Percentiles rank a stretch among this genome's conserved stretches.
Evolutionary conservation across 2,797 vertebrate genomes (phyloP).

Genomic region (Clamator glandarius): DNA sequence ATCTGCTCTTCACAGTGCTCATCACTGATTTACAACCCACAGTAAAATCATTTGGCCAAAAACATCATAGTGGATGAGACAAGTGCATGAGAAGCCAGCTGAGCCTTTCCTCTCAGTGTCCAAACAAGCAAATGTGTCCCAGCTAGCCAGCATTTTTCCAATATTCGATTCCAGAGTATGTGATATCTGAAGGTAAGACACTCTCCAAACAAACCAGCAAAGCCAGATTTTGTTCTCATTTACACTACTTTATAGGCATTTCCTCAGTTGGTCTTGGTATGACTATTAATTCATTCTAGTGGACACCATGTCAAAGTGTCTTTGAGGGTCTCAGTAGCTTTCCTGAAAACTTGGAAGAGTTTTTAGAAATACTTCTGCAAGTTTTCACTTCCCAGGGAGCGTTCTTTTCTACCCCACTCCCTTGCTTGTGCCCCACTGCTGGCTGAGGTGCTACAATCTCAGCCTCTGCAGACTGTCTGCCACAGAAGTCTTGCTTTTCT

Average conservation of each 20-base stretch:
- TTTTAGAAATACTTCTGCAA: background rate
- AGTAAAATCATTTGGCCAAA: conserved; percentile 51
- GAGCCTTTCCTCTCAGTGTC: background rate
- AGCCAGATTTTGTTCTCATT: background rate
- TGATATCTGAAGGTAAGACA: background rate
- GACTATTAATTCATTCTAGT: background rate
- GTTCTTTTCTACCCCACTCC: background rate
- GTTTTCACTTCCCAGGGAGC: background rate
- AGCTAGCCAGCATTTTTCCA: background rate
- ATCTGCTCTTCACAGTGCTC: conserved; percentile 60
- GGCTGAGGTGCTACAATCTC: background rate
- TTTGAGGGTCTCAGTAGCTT: background rate
- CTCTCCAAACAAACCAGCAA: background rate
- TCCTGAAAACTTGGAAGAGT: background rate
- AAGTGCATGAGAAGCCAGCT: background rate
- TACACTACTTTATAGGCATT: background rate
- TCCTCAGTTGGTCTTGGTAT: background rate
- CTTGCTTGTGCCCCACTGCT: fast-evolving
- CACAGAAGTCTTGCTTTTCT: too few relatives aligned
- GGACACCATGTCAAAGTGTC: background rate
- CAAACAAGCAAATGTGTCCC: background rate
- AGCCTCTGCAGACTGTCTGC: background rate
- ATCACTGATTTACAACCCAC: conserved; percentile 55
- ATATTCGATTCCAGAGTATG: background rate
- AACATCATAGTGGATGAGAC: background rate